These are phyloP conservation scores for Noctuana brunneofusca DNA, from an alignment of 2,888 invertebrate genomes.

Conservation along the genomic window DNA sequence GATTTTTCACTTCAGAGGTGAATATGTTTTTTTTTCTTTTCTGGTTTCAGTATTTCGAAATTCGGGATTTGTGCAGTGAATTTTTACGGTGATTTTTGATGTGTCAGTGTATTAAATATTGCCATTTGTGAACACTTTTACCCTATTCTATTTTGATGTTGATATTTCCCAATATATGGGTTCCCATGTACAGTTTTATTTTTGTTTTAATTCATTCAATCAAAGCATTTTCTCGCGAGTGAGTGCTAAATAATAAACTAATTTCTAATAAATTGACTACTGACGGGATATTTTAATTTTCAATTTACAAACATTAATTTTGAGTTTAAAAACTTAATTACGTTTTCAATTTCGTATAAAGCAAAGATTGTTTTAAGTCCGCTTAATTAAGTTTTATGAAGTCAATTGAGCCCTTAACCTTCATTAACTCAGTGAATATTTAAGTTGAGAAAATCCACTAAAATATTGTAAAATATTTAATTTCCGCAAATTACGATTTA, in stretches of 20 bases:
- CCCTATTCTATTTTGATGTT: not conserved
- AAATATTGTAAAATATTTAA: not conserved
- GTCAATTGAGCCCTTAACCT: no score
- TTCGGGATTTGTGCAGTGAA: conserved; percentile 27
- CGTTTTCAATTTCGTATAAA: not conserved
- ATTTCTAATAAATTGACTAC: not conserved
- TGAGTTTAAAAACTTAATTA: not conserved
- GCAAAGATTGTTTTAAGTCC: no score
- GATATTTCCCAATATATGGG: not conserved
- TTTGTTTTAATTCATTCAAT: not conserved
- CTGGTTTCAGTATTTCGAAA: conserved; percentile 42
- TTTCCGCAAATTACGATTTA: no score
- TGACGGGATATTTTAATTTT: not conserved
- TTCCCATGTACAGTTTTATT: not conserved
- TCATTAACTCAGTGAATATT: no score
- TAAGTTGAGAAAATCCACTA: no score
- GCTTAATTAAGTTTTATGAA: no score
- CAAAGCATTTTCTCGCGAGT: no score
- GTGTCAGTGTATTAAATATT: conserved; percentile 38
- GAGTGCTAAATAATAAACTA: not conserved
- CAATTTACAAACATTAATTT: not conserved
- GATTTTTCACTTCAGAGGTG: conserved; percentile 77
- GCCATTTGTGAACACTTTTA: conserved; percentile 13
- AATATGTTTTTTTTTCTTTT: conserved; percentile 48
- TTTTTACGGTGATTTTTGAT: conserved; percentile 34